Conservation (phyloP, 35 echinoderm and acorn worm species). For the Amphiura filiformis region DNA sequence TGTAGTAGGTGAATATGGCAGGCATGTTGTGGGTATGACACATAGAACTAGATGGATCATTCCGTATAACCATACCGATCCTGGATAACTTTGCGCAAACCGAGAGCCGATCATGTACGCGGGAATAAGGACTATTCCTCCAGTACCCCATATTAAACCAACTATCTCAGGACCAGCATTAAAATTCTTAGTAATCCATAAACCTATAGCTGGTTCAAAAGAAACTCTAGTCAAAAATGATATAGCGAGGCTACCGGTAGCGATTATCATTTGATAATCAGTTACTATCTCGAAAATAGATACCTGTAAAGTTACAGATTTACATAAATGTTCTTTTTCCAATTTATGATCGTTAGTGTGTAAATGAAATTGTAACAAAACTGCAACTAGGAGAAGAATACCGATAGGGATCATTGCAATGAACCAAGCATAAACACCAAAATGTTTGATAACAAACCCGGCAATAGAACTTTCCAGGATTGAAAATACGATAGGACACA, state of each 20-base stretch:
- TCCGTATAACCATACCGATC: background rate
- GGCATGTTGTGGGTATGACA: background rate
- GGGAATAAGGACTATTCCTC: background rate
- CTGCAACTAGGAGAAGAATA: background rate
- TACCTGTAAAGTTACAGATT: background rate
- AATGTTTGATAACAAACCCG: background rate
- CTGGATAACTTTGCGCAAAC: background rate
- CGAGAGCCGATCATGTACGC: background rate
- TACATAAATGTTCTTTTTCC: background rate
- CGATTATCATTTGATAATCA: background rate
- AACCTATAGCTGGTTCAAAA: background rate
- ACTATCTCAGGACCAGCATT: background rate
- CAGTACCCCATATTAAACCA: background rate
- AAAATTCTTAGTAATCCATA: background rate
- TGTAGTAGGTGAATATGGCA: background rate
- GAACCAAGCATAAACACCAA: background rate
- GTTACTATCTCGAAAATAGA: background rate
- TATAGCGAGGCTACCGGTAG: background rate
- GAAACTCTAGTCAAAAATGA: background rate
- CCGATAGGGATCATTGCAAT: background rate
- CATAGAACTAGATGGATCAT: background rate
- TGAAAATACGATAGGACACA: background rate
- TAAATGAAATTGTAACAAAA: background rate
- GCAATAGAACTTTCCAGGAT: background rate
- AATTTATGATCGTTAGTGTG: background rate